A percentile compares a stretch with the other conserved stretches of the same genome.
Conservation (phyloP, 2,797 vertebrate genomes). For the Hylomyscus alleni region DNA sequence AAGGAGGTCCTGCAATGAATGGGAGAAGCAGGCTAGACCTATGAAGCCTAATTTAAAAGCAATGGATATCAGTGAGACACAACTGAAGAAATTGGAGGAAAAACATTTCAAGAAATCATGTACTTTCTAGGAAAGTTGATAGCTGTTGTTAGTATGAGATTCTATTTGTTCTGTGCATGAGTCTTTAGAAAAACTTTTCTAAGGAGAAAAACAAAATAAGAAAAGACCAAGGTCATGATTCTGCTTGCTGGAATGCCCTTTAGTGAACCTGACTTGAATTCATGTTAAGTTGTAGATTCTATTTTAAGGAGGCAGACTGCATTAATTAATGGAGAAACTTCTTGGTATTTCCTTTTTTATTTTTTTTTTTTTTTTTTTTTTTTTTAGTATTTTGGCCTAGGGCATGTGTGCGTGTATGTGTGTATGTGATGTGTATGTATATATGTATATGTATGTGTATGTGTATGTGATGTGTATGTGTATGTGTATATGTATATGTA, state of each 20-base stretch:
- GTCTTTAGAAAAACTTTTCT: not conserved
- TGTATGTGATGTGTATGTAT: not conserved
- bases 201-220: not conserved
- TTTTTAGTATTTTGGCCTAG: not conserved
- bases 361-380: no score
- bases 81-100: not conserved
- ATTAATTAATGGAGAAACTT: conserved; percentile 25
- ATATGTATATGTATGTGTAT: no score
- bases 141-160: not conserved
- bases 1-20: not conserved
- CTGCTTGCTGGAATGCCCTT: not conserved
- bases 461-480: no score
- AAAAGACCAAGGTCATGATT: not conserved
- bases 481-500: no score
- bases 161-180: no score
- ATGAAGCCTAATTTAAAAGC: not conserved
- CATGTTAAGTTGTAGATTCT: not conserved
- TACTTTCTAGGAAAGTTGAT: conserved; percentile 15
- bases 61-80: not conserved
- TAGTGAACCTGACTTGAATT: not conserved
- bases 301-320: not conserved
- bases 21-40: not conserved
- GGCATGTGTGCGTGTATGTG: not conserved
- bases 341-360: not conserved
- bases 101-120: conserved; percentile 34